Evolutionary conservation across 2,797 vertebrate genomes (phyloP).

Genomic region (Hephaestus fuliginosus): DNA sequence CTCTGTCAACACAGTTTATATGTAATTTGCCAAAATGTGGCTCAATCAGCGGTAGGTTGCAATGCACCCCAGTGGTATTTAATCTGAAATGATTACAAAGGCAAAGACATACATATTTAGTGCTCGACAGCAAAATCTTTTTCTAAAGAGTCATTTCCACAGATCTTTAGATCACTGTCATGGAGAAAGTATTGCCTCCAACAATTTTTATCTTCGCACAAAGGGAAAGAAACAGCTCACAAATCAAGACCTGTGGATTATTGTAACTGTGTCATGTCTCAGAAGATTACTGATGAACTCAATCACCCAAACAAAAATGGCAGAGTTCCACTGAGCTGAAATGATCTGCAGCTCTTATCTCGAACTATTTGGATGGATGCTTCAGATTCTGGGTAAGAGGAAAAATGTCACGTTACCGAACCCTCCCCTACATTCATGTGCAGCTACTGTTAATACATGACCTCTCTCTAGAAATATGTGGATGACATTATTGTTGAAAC

Average conservation of each 20-base stretch:
- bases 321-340: neutral
- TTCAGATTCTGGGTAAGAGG: neutral
- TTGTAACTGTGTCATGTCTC: neutral
- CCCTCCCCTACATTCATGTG: neutral
- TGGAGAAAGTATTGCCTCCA: neutral
- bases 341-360: neutral
- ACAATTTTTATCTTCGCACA: neutral
- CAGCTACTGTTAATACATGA: neutral
- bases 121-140: too few relatives aligned
- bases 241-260: neutral
- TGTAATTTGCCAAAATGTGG: neutral
- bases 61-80: neutral
- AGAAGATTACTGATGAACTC: conserved; percentile 9
- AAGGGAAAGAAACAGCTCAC: neutral
- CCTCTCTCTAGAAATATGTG: neutral
- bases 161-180: neutral
- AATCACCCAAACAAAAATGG: conserved; percentile 9
- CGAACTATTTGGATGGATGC: neutral
- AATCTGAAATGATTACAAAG: neutral
- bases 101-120: too few relatives aligned
- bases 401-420: neutral
- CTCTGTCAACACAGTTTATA: neutral
- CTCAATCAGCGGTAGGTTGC: neutral
- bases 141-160: neutral
- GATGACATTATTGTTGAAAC: neutral